Evolutionary conservation across 2,888 invertebrate species (phyloP).

Genomic region (Cephus spinipes): DNA sequence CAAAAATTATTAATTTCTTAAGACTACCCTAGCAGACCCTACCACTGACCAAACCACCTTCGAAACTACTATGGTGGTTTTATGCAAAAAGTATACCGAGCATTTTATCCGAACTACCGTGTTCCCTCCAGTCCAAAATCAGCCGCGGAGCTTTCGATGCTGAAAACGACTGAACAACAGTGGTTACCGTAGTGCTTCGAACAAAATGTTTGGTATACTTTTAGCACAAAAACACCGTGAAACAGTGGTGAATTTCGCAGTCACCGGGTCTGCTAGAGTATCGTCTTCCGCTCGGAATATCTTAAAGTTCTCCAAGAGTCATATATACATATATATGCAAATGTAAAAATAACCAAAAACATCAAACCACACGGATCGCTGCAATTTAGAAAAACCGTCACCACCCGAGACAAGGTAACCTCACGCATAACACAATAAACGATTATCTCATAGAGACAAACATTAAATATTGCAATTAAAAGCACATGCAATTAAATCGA

Average conservation of each 20-base stretch:
- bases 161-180: no score
- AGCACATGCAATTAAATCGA: conserved; percentile 20
- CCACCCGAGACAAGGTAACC: conserved; percentile 33
- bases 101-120: no score
- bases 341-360: background rate
- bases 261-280: background rate
- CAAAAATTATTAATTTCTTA: background rate
- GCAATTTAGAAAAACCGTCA: conserved; percentile 35
- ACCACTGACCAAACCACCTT: no score
- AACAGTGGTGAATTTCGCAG: no score
- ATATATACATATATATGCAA: background rate
- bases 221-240: no score
- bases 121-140: no score
- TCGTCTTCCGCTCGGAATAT: background rate
- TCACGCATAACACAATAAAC: conserved; percentile 1
- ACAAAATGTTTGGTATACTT: no score
- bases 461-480: background rate
- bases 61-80: no score
- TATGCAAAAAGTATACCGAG: no score
- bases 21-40: background rate
- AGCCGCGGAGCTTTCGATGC: no score
- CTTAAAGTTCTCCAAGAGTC: background rate
- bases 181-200: no score
- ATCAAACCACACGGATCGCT: background rate
- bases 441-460: background rate